These are phyloP conservation scores for Subacronicta megacephala DNA, from an alignment of 2,888 invertebrate genomes.

Conservation along the genomic window DNA sequence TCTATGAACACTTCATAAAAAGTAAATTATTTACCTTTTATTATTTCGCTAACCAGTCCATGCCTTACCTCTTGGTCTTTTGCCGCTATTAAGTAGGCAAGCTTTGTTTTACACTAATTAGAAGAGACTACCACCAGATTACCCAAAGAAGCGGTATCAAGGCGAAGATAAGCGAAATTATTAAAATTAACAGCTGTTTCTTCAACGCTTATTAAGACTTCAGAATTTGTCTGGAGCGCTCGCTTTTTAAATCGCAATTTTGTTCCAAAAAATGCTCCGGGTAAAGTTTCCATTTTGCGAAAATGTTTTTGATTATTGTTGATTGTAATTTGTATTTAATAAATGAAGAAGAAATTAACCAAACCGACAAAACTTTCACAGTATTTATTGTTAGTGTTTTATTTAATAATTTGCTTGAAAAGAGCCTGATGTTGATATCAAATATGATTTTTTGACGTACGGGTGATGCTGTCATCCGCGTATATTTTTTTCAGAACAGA, in stretches of 20 bases:
- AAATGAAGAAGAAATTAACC: not conserved
- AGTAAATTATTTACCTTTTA: too few relatives aligned
- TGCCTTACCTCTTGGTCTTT: not conserved
- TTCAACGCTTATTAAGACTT: conserved; percentile 36
- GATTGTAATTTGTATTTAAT: not conserved
- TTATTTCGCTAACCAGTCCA: not conserved
- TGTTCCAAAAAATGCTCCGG: conserved; percentile 24
- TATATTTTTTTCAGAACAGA: too few relatives aligned
- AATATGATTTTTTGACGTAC: too few relatives aligned
- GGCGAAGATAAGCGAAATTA: conserved; percentile 56
- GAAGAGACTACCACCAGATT: conserved; percentile 54
- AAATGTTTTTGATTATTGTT: not conserved
- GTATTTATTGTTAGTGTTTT: too few relatives aligned
- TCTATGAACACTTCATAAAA: too few relatives aligned
- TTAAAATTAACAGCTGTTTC: conserved; percentile 63
- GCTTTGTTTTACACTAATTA: conserved; percentile 60
- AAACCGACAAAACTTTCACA: too few relatives aligned
- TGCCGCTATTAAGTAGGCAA: conserved; percentile 53
- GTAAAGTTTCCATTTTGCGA: conserved; percentile 15
- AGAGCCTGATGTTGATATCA: too few relatives aligned
- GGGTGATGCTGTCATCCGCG: too few relatives aligned
- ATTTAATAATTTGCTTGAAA: too few relatives aligned
- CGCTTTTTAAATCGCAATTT: conserved; percentile 29
- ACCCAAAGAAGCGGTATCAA: conserved; percentile 48
- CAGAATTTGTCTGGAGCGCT: conserved; percentile 37